Base-by-base conservation (phyloP, 2,797 vertebrate genomes). In the Coreius guichenoti region DNA sequence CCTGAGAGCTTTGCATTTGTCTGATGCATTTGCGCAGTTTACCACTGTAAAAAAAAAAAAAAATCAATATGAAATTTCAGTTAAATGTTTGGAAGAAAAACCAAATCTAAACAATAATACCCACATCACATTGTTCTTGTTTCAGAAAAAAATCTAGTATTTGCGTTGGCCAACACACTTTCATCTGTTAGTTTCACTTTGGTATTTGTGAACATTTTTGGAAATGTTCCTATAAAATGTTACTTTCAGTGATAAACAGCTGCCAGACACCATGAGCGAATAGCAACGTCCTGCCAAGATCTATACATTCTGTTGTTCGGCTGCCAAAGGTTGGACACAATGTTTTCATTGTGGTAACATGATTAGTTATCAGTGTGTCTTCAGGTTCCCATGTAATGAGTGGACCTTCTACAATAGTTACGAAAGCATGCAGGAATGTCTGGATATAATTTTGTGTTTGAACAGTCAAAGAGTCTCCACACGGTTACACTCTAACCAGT, bases 261-360 rank as follows among this genome's bases (percentile, higher is more conserved):
- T 21, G 36, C 76, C 45, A 65, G 72, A 78, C 43, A 76, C 49
- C 7, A 86, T 51, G 70, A 47, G 63, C 8, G 17, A 65, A 54
- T 47, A 54, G 14, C 29, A 6, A 33, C 69, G 45, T 67, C 73
- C 33, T 63, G 82, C n/a, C 39, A 72, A 87, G 9, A 63, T 69
- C 74, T 54, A 7, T 82, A 73, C 51, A 45, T 72, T 51, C 14
- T 77, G 49, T 70, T 86, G 33, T 80, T 14, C 19, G 19, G 65
- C 81, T 83, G 6, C 80, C 84, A 51, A 36, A 45, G 1, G 6
- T 2, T 43, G 49, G 36, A 84, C 47, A 67, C 58, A 69, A 26
- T 81, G 72, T 78, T 82, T 81, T 81, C n/a, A 70, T 85, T 81
- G 65, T 77, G 78, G 63, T n/a, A 61, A 78, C 29, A 17, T 84